Evolutionary conservation across 2,888 invertebrate genomes (phyloP).

Genomic region (Bruchidius siliquastri): DNA sequence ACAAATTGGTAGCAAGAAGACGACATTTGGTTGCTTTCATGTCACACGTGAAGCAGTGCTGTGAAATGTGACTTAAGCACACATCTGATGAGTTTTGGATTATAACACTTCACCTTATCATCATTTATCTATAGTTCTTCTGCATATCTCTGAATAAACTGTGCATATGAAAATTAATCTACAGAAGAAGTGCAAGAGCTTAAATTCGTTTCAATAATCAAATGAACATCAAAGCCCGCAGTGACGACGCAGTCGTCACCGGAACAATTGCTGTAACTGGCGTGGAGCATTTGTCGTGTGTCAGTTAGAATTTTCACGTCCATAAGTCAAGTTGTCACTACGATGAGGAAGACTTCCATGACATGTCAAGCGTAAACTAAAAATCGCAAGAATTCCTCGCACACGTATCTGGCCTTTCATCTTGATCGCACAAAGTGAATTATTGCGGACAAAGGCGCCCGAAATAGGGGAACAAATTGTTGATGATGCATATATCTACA

Average conservation of each 20-base stretch:
- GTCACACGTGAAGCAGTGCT: too few species aligned
- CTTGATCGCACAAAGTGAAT: not conserved
- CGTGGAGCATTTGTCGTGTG: not conserved
- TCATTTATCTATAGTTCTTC: too few species aligned
- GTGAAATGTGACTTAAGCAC: too few species aligned
- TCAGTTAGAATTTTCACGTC: not conserved
- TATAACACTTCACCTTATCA: too few species aligned
- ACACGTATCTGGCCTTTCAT: not conserved
- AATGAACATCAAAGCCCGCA: not conserved
- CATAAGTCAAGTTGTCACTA: not conserved
- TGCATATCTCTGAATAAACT: too few species aligned
- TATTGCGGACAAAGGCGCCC: not conserved
- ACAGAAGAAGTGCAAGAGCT: not conserved
- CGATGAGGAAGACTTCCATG: not conserved
- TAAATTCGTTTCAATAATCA: not conserved
- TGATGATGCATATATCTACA: not conserved
- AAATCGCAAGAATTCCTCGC: not conserved
- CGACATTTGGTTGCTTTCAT: too few species aligned
- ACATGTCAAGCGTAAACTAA: not conserved
- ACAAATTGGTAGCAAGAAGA: too few species aligned
- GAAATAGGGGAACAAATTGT: not conserved
- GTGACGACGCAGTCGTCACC: not conserved
- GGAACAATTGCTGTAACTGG: not conserved
- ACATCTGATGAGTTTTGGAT: too few species aligned
- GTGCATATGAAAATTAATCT: not conserved